Evolutionary conservation across 2,888 invertebrate species (phyloP).

Genomic region (Megamerina dolium): DNA sequence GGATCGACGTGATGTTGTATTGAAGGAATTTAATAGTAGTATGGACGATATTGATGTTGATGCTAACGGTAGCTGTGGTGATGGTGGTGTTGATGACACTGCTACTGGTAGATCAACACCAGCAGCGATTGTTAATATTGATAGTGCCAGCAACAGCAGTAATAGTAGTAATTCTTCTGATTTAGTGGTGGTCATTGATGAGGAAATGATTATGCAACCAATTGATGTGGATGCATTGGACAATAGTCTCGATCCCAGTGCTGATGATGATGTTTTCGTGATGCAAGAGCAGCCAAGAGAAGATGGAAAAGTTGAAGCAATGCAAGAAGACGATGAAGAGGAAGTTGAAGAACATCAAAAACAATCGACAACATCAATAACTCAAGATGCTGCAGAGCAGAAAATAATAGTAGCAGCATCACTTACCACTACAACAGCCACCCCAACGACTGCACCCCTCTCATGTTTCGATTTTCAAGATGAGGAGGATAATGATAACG

Average conservation of each 20-base stretch:
- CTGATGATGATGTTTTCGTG: no score
- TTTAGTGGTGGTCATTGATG: slow-evolving; percentile 19
- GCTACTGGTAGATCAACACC: slow-evolving; percentile 6
- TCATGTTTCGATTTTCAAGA: slow-evolving; percentile 78
- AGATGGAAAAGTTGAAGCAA: neutral
- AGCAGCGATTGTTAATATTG: slow-evolving; percentile 6
- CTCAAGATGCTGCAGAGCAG: neutral
- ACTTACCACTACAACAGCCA: slow-evolving; percentile 4
- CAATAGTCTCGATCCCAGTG: no score
- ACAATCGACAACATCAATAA: neutral
- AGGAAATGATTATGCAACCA: slow-evolving; percentile 1
- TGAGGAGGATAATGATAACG: slow-evolving; percentile 58
- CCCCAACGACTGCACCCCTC: slow-evolving; percentile 28
- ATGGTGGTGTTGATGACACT: slow-evolving; percentile 7
- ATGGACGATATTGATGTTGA: slow-evolving; percentile 2
- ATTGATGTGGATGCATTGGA: slow-evolving; percentile 10
- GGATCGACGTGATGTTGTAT: slow-evolving; percentile 40
- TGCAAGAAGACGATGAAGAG: neutral
- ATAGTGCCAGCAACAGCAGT: slow-evolving; percentile 10
- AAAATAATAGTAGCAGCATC: neutral
- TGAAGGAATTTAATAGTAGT: slow-evolving; percentile 35
- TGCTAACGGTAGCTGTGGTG: slow-evolving; percentile 9
- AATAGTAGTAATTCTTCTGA: slow-evolving; percentile 17
- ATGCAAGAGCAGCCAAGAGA: neutral
- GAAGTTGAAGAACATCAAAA: neutral